Conservation (phyloP, 2,113 vertebrate genomes). For the Gavia stellata region DNA sequence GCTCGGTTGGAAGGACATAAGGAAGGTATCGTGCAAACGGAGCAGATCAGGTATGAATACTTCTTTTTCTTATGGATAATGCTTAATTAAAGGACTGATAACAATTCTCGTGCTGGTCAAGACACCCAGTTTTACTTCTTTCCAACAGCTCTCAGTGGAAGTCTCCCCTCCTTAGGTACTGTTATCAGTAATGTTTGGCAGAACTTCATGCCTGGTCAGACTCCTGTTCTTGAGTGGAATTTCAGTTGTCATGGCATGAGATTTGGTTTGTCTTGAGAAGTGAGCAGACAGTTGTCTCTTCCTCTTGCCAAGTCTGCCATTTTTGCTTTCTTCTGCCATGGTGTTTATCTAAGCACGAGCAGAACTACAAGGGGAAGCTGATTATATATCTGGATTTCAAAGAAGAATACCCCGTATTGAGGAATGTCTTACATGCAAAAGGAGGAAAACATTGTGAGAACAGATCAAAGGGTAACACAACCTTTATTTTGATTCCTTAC, state of each 20-base stretch:
- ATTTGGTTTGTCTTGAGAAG: not conserved
- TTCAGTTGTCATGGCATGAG: not conserved
- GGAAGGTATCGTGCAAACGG: conserved; percentile 96
- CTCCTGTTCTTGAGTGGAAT: not conserved
- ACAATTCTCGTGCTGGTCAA: not conserved
- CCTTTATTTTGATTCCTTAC: not conserved
- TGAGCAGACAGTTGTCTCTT: not conserved
- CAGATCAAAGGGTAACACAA: not conserved
- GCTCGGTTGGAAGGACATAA: conserved; percentile 97
- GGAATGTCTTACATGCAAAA: not conserved
- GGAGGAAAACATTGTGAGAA: not conserved
- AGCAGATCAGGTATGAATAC: conserved; percentile 89
- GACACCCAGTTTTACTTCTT: not conserved
- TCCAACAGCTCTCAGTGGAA: not conserved
- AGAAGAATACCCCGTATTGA: not conserved
- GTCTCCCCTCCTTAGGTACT: not conserved
- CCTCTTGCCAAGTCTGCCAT: not conserved
- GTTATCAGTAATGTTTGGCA: not conserved
- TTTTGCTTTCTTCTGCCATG: not conserved
- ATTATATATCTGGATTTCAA: not conserved
- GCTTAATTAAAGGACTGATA: not conserved
- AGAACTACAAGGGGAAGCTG: not conserved
- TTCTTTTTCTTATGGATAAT: not conserved
- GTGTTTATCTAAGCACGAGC: not conserved
- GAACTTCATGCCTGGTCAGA: not conserved